Conservation (phyloP, 2,888 invertebrate genomes). For the Tridacna crocea region DNA sequence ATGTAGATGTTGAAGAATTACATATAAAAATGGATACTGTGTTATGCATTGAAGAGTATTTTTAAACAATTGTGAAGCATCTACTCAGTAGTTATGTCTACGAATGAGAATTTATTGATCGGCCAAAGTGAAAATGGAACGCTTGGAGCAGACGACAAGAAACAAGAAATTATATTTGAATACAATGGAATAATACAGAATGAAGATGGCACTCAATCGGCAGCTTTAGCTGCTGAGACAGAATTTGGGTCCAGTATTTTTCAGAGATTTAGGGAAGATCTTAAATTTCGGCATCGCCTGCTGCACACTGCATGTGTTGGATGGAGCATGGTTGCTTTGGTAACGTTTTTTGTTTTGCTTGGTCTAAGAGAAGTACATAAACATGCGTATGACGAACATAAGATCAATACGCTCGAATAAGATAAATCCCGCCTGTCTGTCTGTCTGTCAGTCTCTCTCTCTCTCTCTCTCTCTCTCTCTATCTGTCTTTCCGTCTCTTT, state of each 20-base stretch:
- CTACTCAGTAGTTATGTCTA: neutral
- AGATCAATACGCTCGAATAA: too few species aligned
- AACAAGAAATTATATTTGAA: conserved; percentile 16
- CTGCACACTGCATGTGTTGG: conserved; percentile 49
- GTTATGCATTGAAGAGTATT: too few species aligned
- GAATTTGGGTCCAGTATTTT: neutral
- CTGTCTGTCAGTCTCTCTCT: neutral
- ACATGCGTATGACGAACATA: too few species aligned
- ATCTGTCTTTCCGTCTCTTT: too few species aligned
- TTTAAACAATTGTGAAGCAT: too few species aligned
- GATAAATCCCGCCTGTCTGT: neutral
- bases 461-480: neutral
- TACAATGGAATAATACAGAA: conserved; percentile 4
- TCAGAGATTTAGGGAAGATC: neutral
- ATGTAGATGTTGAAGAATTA: too few species aligned
- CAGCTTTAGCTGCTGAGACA: neutral
- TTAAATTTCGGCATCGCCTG: conserved; percentile 35
- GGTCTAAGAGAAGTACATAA: too few species aligned
- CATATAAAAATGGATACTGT: too few species aligned
- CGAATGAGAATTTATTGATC: conserved; percentile 3
- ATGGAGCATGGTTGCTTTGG: conserved; percentile 46
- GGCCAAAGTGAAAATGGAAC: conserved; percentile 11
- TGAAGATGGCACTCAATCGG: neutral
- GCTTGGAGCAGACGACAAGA: neutral
- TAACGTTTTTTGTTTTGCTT: conserved; percentile 23